phyloP scores from a whole-genome alignment of 2,797 vertebrate species.

The Erethizon dorsatum region DNA sequence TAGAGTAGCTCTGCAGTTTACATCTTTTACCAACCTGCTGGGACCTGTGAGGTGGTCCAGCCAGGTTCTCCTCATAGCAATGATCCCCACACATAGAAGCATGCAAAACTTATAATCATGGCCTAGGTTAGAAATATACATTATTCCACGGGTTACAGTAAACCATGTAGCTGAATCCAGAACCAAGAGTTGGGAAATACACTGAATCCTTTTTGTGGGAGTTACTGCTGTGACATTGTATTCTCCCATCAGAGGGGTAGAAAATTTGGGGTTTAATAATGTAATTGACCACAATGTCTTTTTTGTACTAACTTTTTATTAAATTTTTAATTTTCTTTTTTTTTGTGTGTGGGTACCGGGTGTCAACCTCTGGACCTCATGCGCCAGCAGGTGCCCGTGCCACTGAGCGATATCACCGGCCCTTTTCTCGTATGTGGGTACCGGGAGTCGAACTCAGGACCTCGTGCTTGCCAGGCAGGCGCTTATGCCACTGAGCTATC shows the following conservation, averaged over 20 bases:
- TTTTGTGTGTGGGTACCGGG: too few species aligned
- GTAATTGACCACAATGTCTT: neutral
- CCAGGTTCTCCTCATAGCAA: neutral
- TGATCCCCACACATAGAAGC: neutral
- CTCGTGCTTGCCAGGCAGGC: too few species aligned
- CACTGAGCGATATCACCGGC: too few species aligned
- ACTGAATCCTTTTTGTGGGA: neutral
- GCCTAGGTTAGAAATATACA: neutral
- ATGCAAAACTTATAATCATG: neutral
- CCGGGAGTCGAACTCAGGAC: too few species aligned
- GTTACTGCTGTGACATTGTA: neutral
- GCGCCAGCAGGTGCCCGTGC: too few species aligned
- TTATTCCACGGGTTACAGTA: neutral
- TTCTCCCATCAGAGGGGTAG: neutral
- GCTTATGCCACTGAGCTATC: too few species aligned
- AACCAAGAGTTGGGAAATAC: neutral
- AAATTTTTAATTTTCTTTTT: neutral
- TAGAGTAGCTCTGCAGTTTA: neutral
- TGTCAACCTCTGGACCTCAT: too few species aligned
- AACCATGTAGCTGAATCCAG: neutral
- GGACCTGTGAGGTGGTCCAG: neutral
- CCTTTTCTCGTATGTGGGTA: too few species aligned
- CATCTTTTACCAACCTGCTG: neutral
- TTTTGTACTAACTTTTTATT: neutral
- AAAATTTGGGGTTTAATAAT: neutral